Percentiles rank a stretch among this genome's conserved stretches.
Evolutionary conservation across 2,888 invertebrate species (phyloP).

Genomic region (Gari tellinella): DNA sequence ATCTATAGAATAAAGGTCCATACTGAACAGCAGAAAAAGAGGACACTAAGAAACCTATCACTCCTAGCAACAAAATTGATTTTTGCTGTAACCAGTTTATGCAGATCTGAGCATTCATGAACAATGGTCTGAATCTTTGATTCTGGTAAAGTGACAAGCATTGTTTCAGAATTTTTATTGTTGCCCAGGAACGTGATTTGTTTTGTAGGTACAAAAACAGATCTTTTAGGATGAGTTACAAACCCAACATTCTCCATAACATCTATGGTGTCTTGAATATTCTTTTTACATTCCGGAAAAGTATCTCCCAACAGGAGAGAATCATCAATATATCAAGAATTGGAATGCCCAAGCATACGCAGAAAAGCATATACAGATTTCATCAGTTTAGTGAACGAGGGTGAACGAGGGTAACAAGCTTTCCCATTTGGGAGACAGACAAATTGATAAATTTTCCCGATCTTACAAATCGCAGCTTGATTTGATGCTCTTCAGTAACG

Average conservation of each 20-base stretch:
- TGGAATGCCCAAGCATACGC: background rate
- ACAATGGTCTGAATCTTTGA: no score
- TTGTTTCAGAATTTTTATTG: slow-evolving; percentile 1
- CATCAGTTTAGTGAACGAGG: slow-evolving; percentile 5
- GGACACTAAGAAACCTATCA: slow-evolving; percentile 28
- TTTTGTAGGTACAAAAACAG: background rate
- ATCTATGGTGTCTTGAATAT: background rate
- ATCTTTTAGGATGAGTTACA: background rate
- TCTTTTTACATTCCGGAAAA: background rate
- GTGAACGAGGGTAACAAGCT: background rate
- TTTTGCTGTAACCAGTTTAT: no score
- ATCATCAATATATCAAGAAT: slow-evolving; percentile 36
- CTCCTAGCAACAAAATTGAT: slow-evolving; percentile 27
- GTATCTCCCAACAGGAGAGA: slow-evolving; percentile 9
- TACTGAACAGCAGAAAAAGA: slow-evolving; percentile 31
- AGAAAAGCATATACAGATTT: slow-evolving; percentile 3
- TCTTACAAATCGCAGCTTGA: slow-evolving; percentile 5
- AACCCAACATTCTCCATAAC: slow-evolving; percentile 6
- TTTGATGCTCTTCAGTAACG: slow-evolving; percentile 6
- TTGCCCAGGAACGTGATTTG: slow-evolving; percentile 1
- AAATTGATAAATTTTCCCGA: slow-evolving; percentile 2
- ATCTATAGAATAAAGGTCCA: slow-evolving; percentile 28
- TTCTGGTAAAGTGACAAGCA: background rate
- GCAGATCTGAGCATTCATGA: no score
- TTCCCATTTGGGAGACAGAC: slow-evolving; percentile 2